These are phyloP conservation scores for Coptodon bakossiorum DNA, from an alignment of 2,113 vertebrate species.

Conservation along the genomic window DNA sequence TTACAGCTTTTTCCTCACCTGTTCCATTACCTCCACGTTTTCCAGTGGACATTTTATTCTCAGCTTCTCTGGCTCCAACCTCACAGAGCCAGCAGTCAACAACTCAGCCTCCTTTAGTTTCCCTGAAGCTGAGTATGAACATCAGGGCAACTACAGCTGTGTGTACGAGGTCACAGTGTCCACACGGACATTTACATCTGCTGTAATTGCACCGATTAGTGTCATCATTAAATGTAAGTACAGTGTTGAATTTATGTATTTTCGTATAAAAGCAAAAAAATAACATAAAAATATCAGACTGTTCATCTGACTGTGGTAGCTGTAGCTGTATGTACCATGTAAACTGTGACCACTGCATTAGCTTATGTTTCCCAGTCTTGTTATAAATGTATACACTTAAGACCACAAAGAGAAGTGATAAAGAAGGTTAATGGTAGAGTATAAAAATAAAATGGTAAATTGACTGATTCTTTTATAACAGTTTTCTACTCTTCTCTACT, in stretches of 20 bases:
- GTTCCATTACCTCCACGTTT: too few relatives aligned
- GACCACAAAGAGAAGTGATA: not conserved
- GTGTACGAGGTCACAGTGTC: too few relatives aligned
- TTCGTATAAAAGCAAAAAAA: not conserved
- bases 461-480: not conserved
- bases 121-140: too few relatives aligned
- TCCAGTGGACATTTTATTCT: too few relatives aligned
- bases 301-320: not conserved
- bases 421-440: not conserved
- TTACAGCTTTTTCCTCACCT: not conserved
- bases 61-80: too few relatives aligned
- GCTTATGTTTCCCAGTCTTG: not conserved
- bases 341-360: not conserved
- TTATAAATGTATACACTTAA: not conserved
- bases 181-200: not conserved
- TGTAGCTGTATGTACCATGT: not conserved
- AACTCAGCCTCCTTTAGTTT: not conserved
- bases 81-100: not conserved
- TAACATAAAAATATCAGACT: not conserved
- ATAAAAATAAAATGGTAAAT: not conserved
- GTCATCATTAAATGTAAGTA: not conserved
- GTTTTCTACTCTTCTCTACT: not conserved
- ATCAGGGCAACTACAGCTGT: too few relatives aligned
- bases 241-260: not conserved
- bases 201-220: accelerated